A percentile compares a stretch with the other conserved stretches of the same genome.
These are phyloP conservation scores for Thaleichthys pacificus DNA, from an alignment of 2,797 vertebrate genomes.

Conservation along the genomic window DNA sequence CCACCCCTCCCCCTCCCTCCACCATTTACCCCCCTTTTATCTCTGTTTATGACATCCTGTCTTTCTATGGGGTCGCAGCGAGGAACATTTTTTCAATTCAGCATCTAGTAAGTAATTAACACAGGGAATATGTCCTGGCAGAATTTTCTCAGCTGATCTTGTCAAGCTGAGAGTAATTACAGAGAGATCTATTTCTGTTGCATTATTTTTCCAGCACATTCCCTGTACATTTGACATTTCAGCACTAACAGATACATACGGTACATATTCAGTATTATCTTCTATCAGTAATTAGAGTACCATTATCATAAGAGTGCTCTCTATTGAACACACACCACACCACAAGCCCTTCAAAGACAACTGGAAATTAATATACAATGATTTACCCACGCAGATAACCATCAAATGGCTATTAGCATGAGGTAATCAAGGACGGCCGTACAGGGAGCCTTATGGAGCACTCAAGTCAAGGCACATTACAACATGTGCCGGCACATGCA, in stretches of 20 bases:
- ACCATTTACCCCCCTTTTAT: no score
- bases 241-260: not conserved
- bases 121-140: no score
- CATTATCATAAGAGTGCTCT: not conserved
- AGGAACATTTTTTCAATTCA: not conserved
- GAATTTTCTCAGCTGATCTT: not conserved
- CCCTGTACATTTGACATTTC: no score
- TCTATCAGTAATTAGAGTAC: not conserved
- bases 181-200: not conserved
- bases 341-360: not conserved
- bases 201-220: no score
- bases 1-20: no score
- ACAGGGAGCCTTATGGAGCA: not conserved
- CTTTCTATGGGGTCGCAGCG: not conserved
- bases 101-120: no score
- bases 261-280: not conserved
- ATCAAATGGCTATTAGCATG: conserved; percentile 9
- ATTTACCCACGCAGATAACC: conserved; percentile 1
- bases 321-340: not conserved
- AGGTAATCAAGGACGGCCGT: not conserved
- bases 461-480: not conserved
- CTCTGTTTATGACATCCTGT: not conserved
- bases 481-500: not conserved
- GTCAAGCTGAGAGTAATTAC: not conserved
- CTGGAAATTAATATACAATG: not conserved